Base-by-base conservation (phyloP, 2,888 invertebrate genomes). In the Amiota communis region DNA sequence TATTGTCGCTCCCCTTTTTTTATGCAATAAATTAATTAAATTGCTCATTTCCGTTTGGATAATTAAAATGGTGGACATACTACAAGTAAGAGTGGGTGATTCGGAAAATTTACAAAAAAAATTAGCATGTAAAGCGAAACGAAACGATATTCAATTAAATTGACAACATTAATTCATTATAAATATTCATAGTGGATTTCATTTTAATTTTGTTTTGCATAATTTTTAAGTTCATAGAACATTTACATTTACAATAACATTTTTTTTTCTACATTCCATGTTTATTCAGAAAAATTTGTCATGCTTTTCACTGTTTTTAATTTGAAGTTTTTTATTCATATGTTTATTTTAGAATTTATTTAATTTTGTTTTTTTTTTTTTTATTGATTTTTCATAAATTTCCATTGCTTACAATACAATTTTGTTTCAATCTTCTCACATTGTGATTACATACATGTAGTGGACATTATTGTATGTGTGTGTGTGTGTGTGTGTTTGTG, bases 11-110 rank as follows among this genome's bases (percentile, higher is more conserved):
- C 20, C 15, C 20, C 59, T 11, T 20, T 59, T 59, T 59, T 53
- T 71, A 70, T 74, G 76, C 65, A 23, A 75, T 76, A 77, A 80
- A 82, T 80, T 84, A 82, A 84, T 81, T 77, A 80, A 82, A 82
- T 80, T 79, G 76, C 75, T 76, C 72, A 82, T 80, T 80, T 82
- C 80, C 83, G 77, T 72, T 36, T 78, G 59, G 75, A 77, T 80
- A 84, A 82, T 84, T 84, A 81, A 81, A 77, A 51, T 23, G 53
- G 67, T 17, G 15, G 36, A 36, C 36, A 6, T 1, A 36, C 6
- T 36, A 36, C 36, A 6, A 36, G 36, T 2, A 36, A 36, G 6
- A 36, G 36, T 36, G 6, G 6, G 36, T 6, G 6, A 36, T 6
- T 2, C 36, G 6, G 0, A 36, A 36, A 36, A 36, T 2, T 6